phyloP scores from a whole-genome alignment of 2,797 vertebrate genomes.

The Vireo griseus region DNA sequence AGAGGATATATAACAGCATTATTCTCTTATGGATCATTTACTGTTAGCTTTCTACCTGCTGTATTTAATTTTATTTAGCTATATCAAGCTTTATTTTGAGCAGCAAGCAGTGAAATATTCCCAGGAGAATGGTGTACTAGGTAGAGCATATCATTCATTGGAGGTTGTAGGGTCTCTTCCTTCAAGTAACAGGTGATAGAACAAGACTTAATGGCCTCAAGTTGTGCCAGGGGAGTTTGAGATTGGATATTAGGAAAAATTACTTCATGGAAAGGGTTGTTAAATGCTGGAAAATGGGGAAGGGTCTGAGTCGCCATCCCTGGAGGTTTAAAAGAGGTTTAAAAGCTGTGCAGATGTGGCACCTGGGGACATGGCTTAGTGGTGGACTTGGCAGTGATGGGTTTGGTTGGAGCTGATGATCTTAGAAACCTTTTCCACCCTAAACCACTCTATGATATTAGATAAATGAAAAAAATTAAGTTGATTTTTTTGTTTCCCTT shows the following conservation, averaged over 20 bases:
- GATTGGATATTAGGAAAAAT: neutral
- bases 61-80: neutral
- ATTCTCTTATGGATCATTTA: neutral
- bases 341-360: neutral
- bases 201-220: neutral
- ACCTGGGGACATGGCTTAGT: neutral
- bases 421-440: neutral
- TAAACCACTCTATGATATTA: neutral
- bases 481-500: neutral
- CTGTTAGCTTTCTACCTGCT: neutral
- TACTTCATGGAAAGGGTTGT: neutral
- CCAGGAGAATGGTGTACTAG: neutral
- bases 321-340: neutral
- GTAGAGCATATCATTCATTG: neutral
- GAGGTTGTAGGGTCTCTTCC: neutral
- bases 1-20: neutral
- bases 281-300: neutral
- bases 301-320: neutral
- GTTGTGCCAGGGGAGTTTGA: neutral
- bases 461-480: neutral
- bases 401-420: accelerated
- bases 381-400: neutral
- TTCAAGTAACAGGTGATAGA: neutral
- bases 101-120: neutral
- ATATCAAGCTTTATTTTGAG: neutral